Conservation (phyloP, 2,113 vertebrate species). For the Naja naja region DNA sequence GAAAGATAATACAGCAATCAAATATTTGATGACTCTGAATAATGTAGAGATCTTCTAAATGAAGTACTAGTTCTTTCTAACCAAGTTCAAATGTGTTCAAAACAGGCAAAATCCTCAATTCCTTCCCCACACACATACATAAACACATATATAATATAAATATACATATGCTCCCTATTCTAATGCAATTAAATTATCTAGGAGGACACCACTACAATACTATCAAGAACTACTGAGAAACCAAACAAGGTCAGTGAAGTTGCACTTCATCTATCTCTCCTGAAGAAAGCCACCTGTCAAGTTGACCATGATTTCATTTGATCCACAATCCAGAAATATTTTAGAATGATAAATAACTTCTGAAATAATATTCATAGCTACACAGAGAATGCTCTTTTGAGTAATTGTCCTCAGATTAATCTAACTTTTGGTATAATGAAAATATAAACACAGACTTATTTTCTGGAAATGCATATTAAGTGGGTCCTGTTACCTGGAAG, state of each 20-base stretch:
- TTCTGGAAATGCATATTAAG: neutral
- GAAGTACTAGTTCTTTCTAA: neutral
- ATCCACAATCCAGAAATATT: neutral
- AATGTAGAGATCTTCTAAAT: neutral
- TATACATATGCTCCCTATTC: neutral
- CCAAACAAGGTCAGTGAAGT: neutral
- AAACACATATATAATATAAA: neutral
- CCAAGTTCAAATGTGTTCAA: neutral
- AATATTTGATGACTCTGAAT: neutral
- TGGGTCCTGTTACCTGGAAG: slow-evolving; percentile 75
- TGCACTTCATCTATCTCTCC: neutral
- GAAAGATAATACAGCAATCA: neutral
- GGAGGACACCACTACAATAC: neutral
- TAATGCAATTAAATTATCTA: neutral
- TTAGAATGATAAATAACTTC: neutral
- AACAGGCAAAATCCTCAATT: neutral
- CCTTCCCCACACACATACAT: neutral
- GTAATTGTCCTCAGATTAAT: neutral
- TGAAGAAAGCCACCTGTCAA: neutral
- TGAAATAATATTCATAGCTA: neutral
- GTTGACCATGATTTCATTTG: neutral
- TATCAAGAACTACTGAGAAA: neutral
- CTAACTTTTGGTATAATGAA: neutral
- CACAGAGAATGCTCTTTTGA: neutral
- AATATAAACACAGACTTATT: neutral